Evolutionary conservation across 2,797 vertebrate species (phyloP).

Genomic region (Myotis daubentonii): DNA sequence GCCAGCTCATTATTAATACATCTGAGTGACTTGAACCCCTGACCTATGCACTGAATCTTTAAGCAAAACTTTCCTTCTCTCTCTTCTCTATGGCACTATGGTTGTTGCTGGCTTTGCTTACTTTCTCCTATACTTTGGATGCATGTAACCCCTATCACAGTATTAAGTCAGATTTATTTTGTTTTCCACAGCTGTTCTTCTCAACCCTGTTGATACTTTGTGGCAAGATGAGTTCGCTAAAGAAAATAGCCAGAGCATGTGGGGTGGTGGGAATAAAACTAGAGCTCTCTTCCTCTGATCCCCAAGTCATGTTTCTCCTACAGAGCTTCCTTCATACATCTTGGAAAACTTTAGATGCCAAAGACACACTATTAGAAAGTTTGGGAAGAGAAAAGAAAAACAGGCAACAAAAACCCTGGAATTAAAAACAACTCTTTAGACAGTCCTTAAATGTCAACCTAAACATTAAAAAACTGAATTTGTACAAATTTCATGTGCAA

Average conservation of each 20-base stretch:
- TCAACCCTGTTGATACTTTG: slow-evolving; percentile 8
- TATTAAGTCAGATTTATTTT: slow-evolving; percentile 53
- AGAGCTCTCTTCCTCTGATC: slow-evolving; percentile 27
- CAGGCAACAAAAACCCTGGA: not conserved
- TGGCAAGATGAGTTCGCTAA: not conserved
- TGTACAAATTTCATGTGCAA: not conserved
- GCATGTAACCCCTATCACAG: not conserved
- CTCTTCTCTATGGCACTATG: not conserved
- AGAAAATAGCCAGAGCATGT: slow-evolving; percentile 54
- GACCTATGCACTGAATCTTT: slow-evolving; percentile 68
- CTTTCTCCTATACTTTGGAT: slow-evolving; percentile 8
- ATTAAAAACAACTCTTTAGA: slow-evolving; percentile 5
- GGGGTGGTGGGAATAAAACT: not conserved
- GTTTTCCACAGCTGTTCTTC: not conserved
- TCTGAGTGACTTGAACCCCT: slow-evolving; percentile 72
- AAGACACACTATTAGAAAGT: not conserved
- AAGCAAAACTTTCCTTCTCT: not conserved
- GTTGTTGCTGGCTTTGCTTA: not conserved
- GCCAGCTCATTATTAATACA: slow-evolving; percentile 80
- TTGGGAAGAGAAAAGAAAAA: not conserved
- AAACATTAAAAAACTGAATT: not conserved
- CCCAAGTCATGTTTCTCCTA: slow-evolving; percentile 18
- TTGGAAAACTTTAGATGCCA: not conserved
- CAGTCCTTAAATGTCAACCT: not conserved
- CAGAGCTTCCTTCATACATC: not conserved